Base-by-base conservation (phyloP, 2,113 vertebrate species). In the Psittacara wagleri region DNA sequence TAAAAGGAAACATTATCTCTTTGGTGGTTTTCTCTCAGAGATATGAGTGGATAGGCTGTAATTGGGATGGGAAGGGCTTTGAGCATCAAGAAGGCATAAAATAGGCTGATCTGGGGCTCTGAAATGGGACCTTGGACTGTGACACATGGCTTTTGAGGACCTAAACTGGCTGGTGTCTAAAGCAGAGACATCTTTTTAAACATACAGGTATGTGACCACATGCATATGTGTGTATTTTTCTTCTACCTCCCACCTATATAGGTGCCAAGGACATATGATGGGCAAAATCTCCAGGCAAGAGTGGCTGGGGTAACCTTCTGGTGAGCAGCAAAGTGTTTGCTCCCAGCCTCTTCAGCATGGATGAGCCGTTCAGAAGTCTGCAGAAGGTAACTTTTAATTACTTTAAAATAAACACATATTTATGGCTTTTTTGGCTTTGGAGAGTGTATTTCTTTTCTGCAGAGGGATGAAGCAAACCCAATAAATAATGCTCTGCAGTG, bases 261-360 rank as follows among this genome's bases (percentile, higher is more conserved):
- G 37, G 14, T 54, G 27, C 66, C 11, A 39, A 62, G 37, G 57
- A 44, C 0, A 2, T 16, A 64, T 1, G 24, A 39, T 0, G 6
- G 39, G 17, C 29, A 33, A 70, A 82, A 62, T 27, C 33, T 23
- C 7, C 0, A 13, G 80, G 31, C 31, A 19, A 1, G 5, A 12
- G 15, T 8, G 23, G 6, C 43, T 41, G 54, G 16, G 20, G 8
- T 52, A n/a, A 35, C 10, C 31, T 9, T 24, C 14, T 1, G 31
- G 43, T 24, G 10, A 62, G 25, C 29, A 35, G 43, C 43, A 7
- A 35, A 44, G 28, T 0, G 0, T 81, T 83, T 41, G 10, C 54
- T 86, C 64, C 51, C 29, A 41, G 20, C 59, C 63, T 59, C 55
- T 22, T 52, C 0, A 1, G 23, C 22, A 4, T 2, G 18, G 51